Evolutionary conservation across 1,140 invertebrate species (phyloP).

Genomic region (Zophobas morio): DNA sequence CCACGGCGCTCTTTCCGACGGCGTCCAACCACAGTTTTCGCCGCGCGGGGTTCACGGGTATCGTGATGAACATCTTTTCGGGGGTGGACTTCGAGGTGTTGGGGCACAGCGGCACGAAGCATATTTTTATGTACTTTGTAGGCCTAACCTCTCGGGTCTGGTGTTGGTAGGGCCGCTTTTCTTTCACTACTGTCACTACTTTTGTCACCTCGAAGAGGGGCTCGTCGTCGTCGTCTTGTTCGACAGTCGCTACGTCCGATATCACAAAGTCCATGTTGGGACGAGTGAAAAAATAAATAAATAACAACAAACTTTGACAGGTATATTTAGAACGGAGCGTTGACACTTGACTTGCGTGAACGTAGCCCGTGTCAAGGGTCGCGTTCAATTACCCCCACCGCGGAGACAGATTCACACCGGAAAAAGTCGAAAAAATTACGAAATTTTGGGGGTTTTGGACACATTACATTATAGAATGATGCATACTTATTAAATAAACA

Average conservation of each 20-base stretch:
- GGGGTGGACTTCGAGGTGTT: constrained; percentile 5
- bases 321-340: background rate
- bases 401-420: no score
- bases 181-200: background rate
- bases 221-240: constrained; percentile 6
- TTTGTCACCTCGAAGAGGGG: background rate
- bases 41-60: constrained; percentile 2
- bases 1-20: background rate
- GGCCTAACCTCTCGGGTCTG: constrained; percentile 1
- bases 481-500: no score
- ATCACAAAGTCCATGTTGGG: constrained; percentile 1
- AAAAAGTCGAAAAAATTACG: no score
- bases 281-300: background rate
- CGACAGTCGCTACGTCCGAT: constrained; percentile 5
- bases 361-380: no score
- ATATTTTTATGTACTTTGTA: background rate
- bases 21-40: constrained; percentile 3
- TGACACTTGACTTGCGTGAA: no score
- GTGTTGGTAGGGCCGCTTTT: background rate
- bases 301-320: constrained; percentile 22
- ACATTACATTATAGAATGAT: no score
- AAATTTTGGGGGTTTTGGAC: no score
- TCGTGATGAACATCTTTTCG: constrained; percentile 18
- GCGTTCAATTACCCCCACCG: no score
- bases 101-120: constrained; percentile 14